These are phyloP conservation scores for Tetragonula carbonaria DNA, from an alignment of 2,888 invertebrate species.

Conservation along the genomic window DNA sequence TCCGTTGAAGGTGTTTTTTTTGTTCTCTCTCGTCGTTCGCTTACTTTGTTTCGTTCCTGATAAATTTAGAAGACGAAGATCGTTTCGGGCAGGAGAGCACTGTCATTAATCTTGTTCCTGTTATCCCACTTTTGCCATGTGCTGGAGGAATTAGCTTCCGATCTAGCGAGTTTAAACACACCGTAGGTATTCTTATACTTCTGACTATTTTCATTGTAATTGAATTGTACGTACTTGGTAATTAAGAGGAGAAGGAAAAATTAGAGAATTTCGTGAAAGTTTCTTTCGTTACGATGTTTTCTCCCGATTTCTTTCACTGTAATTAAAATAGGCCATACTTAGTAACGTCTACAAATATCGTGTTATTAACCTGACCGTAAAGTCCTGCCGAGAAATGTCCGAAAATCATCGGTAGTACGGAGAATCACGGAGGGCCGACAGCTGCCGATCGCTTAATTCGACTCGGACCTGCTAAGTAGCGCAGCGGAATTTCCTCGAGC, in stretches of 20 bases:
- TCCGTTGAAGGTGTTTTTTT: no score
- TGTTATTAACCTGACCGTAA: background rate
- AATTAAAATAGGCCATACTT: background rate
- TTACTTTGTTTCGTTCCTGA: background rate
- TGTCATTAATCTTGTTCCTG: background rate
- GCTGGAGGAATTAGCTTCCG: background rate
- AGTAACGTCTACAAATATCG: background rate
- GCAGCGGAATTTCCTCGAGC: slow-evolving; percentile 3
- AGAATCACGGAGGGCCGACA: background rate
- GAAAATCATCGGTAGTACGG: background rate
- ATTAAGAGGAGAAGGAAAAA: no score
- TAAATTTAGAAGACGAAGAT: background rate
- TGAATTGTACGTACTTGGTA: no score
- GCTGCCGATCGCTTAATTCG: slow-evolving; percentile 23
- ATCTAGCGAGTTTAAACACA: no score
- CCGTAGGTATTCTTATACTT: no score
- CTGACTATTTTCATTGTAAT: no score
- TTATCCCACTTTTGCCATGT: background rate
- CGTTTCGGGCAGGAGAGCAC: background rate
- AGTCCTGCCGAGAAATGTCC: background rate
- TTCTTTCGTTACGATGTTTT: background rate
- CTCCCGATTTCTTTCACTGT: background rate
- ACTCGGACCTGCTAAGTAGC: background rate
- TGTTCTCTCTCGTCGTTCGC: background rate
- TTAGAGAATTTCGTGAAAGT: no score